A percentile compares a stretch with the other conserved stretches of the same genome.
phyloP scores from a whole-genome alignment of 2,113 vertebrate genomes.

The Cercopithecus mona region DNA sequence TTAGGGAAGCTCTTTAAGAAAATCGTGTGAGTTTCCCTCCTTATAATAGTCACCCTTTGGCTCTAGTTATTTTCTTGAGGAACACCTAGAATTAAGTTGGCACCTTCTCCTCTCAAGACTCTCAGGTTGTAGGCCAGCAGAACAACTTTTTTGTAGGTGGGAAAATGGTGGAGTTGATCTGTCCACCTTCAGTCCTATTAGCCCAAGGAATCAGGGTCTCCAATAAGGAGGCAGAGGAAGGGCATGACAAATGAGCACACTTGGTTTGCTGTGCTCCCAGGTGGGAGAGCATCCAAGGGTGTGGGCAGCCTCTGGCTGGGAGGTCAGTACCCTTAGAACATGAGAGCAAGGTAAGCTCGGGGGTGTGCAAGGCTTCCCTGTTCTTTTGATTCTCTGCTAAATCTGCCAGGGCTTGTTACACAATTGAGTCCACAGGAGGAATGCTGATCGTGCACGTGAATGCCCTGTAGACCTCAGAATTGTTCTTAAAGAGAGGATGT shows the following conservation, averaged over 20 bases:
- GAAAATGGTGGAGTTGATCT: not conserved
- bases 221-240: not conserved
- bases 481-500: not conserved
- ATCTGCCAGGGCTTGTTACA: not conserved
- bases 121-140: not conserved
- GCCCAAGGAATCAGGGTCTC: not conserved
- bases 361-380: not conserved
- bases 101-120: not conserved
- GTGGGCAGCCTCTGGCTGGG: not conserved
- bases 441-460: not conserved
- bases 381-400: not conserved
- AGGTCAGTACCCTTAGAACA: not conserved
- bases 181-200: not conserved
- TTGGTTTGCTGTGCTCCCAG: not conserved
- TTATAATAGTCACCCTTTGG: not conserved
- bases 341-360: not conserved
- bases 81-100: not conserved
- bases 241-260: not conserved
- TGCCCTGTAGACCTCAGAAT: not conserved
- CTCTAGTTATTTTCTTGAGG: not conserved
- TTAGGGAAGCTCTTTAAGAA: conserved; percentile 6
- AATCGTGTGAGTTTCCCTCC: not conserved
- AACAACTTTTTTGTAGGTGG: not conserved
- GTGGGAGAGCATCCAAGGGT: not conserved
- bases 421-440: not conserved